A percentile compares a stretch with the other conserved stretches of the same genome.
Evolutionary conservation across 2,113 vertebrate genomes (phyloP).

Genomic region (Sebastes fasciatus): DNA sequence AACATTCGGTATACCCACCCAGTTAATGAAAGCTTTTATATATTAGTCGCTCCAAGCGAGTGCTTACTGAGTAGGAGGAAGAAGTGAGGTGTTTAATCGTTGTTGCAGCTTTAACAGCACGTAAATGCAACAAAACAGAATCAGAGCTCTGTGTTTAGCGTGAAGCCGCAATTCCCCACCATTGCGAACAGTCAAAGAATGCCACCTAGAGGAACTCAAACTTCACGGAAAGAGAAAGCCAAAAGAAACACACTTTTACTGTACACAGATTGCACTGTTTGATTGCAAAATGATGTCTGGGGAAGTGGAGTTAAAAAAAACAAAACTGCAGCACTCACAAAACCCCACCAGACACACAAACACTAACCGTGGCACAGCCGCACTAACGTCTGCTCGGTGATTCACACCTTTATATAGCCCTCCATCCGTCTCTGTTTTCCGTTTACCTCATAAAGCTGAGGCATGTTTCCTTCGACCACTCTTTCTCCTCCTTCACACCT

Average conservation of each 20-base stretch:
- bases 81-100: not conserved
- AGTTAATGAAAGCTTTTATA: slow-evolving; percentile 17
- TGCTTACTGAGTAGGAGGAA: not conserved
- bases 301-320: not conserved
- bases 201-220: slow-evolving; percentile 28
- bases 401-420: slow-evolving; percentile 28
- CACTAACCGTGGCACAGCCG: not conserved
- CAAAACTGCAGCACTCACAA: not conserved
- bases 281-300: not conserved
- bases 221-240: not conserved
- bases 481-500: slow-evolving; percentile 61
- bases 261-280: not conserved
- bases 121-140: not conserved
- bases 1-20: not conserved
- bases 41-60: not conserved
- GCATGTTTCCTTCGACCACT: slow-evolving; percentile 40
- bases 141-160: not conserved
- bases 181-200: slow-evolving; percentile 16
- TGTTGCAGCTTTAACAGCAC: not conserved
- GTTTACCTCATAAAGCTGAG: slow-evolving; percentile 46
- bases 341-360: not conserved
- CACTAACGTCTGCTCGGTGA: slow-evolving; percentile 9
- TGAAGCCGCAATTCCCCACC: not conserved
- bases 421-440: slow-evolving; percentile 29
- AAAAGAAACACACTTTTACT: not conserved